These are phyloP conservation scores for Cephonodes hylas DNA, from an alignment of 2,888 invertebrate genomes.

Conservation along the genomic window DNA sequence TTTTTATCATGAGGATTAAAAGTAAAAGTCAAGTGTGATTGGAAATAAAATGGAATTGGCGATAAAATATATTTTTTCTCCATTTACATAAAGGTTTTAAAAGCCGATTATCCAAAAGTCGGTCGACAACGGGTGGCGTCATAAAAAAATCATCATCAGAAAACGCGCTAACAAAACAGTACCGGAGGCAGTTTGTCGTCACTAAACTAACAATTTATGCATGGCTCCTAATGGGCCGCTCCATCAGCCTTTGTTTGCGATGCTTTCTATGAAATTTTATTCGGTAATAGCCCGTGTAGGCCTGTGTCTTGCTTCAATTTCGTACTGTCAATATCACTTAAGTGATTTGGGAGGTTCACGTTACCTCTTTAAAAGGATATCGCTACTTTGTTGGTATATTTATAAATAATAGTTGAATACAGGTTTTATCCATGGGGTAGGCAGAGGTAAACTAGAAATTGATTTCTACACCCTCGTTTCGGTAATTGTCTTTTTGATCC, in stretches of 20 bases:
- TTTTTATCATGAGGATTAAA: too few relatives aligned
- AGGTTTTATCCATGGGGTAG: too few relatives aligned
- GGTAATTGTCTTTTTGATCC: too few relatives aligned
- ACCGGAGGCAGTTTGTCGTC: conserved; percentile 50
- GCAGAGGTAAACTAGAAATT: too few relatives aligned
- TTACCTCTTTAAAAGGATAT: conserved; percentile 26
- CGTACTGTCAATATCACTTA: conserved; percentile 33
- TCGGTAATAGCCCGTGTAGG: conserved; percentile 61
- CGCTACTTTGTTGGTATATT: not conserved
- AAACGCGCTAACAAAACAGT: conserved; percentile 45
- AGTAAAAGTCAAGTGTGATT: not conserved
- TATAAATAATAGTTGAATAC: too few relatives aligned
- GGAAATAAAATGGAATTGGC: not conserved
- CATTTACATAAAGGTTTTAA: not conserved
- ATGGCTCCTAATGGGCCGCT: conserved; percentile 71
- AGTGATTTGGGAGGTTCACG: conserved; percentile 26
- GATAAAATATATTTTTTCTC: not conserved
- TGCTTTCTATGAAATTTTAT: conserved; percentile 80
- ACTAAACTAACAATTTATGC: conserved; percentile 79
- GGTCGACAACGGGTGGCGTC: not conserved
- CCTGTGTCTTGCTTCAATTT: conserved; percentile 39
- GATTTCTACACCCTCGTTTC: too few relatives aligned
- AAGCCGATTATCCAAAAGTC: not conserved
- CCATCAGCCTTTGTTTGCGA: conserved; percentile 74
- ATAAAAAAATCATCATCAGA: conserved; percentile 29